Base-by-base conservation (phyloP, 2,888 invertebrate genomes). In the Monoplex corrugatus region DNA sequence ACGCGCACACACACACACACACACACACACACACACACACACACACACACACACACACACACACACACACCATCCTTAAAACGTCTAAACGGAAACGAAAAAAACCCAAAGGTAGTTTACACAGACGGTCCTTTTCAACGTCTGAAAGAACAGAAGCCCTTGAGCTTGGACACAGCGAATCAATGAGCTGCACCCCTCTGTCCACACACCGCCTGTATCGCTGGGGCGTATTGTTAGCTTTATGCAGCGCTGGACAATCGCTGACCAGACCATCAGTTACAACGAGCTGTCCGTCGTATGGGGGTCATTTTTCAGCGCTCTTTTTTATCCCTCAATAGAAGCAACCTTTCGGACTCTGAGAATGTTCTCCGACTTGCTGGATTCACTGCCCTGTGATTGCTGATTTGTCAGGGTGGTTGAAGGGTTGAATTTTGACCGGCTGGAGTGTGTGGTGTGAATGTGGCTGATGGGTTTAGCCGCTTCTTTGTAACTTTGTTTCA, bases 1-100 rank as follows among this genome's bases (percentile, higher is more conserved):
- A 82, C 82, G 43, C 44, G 23, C 82, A 82, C 82, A 82, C 82
- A 0, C 82, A 82, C 82, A 44, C 82, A 43, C 82, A 43, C 45
- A 82, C 82, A 16, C 82, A 82, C 82, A 43, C 72, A 72, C 72
- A 32, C 72, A 72, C 28, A 28, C 68, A 28, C 68, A 28, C 68
- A 28, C 50, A 50, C 50, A 50, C 50, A 50, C 50, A 32, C 72
- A 72, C 82, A 82, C 43, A 82, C 72, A 72, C 35, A 8, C 72
- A 72, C 1, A 75, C 72, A 75, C 72, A 3, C 3, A 16, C 3
- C 63, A 63, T 3, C 35, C 82, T 32, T 23, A 2, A 83, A 43
- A 83, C 28, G 44, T 45, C 16, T 83, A 19, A 83, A 43, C 43
- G 0, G n/a, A 43, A 83, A 83, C 1, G 28, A 57, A 57, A 57